Evolutionary conservation across 2,113 vertebrate genomes (phyloP).

Genomic region (Manacus vitellinus): DNA sequence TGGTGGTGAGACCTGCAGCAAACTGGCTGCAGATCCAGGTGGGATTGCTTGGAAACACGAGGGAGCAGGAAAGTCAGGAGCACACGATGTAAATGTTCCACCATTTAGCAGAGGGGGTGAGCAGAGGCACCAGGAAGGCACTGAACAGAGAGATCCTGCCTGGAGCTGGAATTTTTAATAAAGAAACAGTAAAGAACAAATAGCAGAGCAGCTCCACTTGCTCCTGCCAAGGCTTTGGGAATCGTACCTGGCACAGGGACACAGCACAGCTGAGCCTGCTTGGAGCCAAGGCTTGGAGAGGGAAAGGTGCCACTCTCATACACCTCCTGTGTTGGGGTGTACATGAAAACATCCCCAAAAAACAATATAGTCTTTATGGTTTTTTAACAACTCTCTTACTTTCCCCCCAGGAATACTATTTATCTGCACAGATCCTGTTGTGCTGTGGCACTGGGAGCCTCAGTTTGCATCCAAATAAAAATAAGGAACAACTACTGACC

Average conservation of each 20-base stretch:
- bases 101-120: not conserved
- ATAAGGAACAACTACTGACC: not conserved
- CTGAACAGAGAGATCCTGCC: not conserved
- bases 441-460: not conserved
- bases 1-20: not conserved
- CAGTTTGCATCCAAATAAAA: not conserved
- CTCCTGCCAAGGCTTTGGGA: constrained; percentile 32
- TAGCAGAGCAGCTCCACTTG: not conserved
- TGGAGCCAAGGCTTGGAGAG: not conserved
- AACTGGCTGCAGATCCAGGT: not conserved
- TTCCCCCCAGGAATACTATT: not conserved
- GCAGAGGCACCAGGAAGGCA: not conserved
- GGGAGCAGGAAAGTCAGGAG: not conserved
- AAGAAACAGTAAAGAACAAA: not conserved
- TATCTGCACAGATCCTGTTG: not conserved
- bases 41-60: not conserved
- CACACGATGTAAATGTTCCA: rapidly evolving
- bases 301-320: not conserved
- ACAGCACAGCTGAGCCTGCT: not conserved
- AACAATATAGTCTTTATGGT: not conserved
- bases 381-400: not conserved
- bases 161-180: constrained; percentile 17
- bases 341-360: not conserved
- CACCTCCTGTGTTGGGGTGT: not conserved
- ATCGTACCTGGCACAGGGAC: constrained; percentile 33